Percentiles rank a stretch among this genome's conserved stretches.
phyloP scores from a whole-genome alignment of 2,797 vertebrate species.

The Microhierax caerulescens region DNA sequence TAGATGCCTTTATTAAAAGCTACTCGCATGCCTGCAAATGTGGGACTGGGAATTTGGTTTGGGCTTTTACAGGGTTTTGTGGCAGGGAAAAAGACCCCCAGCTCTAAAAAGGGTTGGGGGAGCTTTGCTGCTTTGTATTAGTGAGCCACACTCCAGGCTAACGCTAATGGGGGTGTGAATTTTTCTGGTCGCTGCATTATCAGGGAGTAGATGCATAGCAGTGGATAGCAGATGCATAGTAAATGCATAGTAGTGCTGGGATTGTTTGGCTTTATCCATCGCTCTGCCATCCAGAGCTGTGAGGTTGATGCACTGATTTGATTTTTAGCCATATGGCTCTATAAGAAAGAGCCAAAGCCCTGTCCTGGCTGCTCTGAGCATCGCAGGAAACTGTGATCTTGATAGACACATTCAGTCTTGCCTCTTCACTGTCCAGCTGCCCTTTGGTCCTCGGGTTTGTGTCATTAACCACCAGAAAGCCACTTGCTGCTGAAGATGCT shows the following conservation, averaged over 20 bases:
- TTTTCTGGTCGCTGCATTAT: background rate
- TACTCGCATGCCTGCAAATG: background rate
- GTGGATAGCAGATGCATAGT: background rate
- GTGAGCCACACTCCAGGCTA: background rate
- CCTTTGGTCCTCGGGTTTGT: background rate
- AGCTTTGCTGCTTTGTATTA: background rate
- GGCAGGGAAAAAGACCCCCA: background rate
- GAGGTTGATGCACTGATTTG: background rate
- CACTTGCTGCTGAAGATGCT: background rate
- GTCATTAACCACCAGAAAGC: background rate
- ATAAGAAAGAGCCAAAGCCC: background rate
- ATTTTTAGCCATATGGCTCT: background rate
- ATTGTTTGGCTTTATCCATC: background rate
- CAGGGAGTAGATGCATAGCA: background rate
- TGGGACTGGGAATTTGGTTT: background rate
- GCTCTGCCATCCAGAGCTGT: rapidly evolving
- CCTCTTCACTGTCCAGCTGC: background rate
- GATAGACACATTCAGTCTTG: rapidly evolving
- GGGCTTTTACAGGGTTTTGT: rapidly evolving
- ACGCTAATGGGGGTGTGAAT: rapidly evolving
- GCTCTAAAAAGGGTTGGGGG: background rate
- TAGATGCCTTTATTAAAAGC: background rate
- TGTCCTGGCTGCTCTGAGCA: background rate
- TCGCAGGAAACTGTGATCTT: background rate
- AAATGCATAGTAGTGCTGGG: background rate